Percentiles rank a stretch among this genome's conserved stretches.
phyloP scores from a whole-genome alignment of 2,797 vertebrate species.

The Lophius americanus region DNA sequence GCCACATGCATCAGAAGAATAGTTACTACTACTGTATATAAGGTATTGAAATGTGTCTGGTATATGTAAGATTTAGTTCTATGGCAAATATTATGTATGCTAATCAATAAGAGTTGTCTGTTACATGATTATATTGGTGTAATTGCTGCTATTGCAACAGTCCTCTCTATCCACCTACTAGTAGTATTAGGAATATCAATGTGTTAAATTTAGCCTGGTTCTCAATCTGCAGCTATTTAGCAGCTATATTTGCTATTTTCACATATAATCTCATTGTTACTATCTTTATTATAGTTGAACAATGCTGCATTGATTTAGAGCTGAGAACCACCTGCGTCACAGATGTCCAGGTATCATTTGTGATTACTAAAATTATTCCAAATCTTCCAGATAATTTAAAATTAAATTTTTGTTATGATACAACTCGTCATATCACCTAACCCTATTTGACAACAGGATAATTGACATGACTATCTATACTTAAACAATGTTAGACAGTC shows the following conservation, averaged over 20 bases:
- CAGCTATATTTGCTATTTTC: too few species aligned
- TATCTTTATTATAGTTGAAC: neutral
- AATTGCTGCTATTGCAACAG: neutral
- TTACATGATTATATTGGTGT: neutral
- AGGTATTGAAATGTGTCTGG: neutral
- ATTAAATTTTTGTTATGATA: neutral
- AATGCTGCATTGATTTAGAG: neutral
- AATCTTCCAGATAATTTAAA: neutral
- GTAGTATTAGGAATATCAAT: constrained; percentile 2
- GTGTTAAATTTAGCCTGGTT: neutral
- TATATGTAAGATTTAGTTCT: neutral
- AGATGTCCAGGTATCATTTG: neutral
- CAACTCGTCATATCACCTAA: neutral
- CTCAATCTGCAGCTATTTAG: neutral
- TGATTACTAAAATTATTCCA: neutral
- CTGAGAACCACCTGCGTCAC: neutral
- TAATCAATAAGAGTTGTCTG: neutral
- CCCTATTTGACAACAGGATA: constrained; percentile 1
- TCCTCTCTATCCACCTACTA: neutral
- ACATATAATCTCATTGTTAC: neutral
- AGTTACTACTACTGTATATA: neutral
- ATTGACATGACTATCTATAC: neutral
- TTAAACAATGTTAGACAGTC: neutral
- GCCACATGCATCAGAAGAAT: neutral
- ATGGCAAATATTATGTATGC: neutral